These are phyloP conservation scores for Cylloceria caligata DNA, from an alignment of 2,888 invertebrate species.

Conservation along the genomic window DNA sequence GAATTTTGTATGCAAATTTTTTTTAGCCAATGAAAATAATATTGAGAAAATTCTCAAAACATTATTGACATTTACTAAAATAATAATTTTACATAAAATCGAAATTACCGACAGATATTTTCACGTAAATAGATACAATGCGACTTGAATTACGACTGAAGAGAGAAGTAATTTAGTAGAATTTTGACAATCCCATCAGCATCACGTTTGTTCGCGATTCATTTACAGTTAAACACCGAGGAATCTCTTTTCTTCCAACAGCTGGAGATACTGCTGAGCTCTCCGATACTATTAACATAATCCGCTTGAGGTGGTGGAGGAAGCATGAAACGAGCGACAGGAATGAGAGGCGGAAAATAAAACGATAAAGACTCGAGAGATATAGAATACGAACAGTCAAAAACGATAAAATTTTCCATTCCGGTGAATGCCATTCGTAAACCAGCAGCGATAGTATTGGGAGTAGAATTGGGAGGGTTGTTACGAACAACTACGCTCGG, in stretches of 20 bases:
- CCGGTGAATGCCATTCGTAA: constrained; percentile 56
- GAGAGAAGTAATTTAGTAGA: background rate
- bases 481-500: constrained; percentile 44
- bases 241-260: constrained; percentile 33
- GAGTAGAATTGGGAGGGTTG: constrained; percentile 38
- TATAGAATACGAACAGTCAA: constrained; percentile 49
- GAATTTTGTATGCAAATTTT: too few species aligned
- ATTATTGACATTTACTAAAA: background rate
- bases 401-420: constrained; percentile 65
- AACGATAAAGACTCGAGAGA: constrained; percentile 55
- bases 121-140: constrained; percentile 14
- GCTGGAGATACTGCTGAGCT: constrained; percentile 12
- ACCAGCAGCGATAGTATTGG: constrained; percentile 30
- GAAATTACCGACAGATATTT: background rate
- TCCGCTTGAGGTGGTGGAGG: constrained; percentile 26
- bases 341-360: constrained; percentile 38
- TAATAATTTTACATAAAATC: background rate
- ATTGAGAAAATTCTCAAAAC: background rate
- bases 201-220: constrained; percentile 37
- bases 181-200: constrained; percentile 47
- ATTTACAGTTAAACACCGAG: constrained; percentile 51
- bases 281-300: constrained; percentile 48
- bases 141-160: background rate
- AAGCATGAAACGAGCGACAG: constrained; percentile 40
- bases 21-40: too few species aligned